Base-by-base conservation (phyloP, 2,888 invertebrate genomes). In the Parnassius mnemosyne region DNA sequence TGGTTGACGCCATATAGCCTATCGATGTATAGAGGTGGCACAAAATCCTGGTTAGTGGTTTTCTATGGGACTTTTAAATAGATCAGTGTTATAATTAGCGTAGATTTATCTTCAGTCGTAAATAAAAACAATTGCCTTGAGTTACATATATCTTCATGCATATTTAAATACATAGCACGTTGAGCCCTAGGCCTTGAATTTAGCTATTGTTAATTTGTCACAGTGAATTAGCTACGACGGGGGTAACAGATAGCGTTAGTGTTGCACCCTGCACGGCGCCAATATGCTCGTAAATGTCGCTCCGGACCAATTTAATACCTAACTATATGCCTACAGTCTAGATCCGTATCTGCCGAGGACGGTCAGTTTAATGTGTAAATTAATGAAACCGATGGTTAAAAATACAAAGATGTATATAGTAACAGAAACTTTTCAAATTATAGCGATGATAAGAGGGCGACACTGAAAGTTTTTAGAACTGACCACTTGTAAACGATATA, bases 201-300 rank as follows among this genome's bases (percentile, higher is more conserved):
- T 86, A 87, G 85, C 81, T 80, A 83, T 83, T 87, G 89, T 89
- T 91, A 90, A 90, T 91, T 90, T 90, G 90, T 89, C 89, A 90
- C 89, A 84, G 87, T 89, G 89, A 90, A 90, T 91, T 90, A 89
- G 90, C 88, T 82, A 83, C 81, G 84, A 84, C 77, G 80, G 81
- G 84, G 85, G 86, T 88, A 88, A 89, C 84, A 85, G 87, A 90
- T 89, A 85, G 89, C 83, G 79, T 79, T 87, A 83, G 87, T 87
- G 89, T 89, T 87, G 90, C 89, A 87, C 89, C 87, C 88, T 83
- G 84, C 78, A 79, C 76, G 77, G 79, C 84, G 85, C 88, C 89
- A 88, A 89, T 91, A 89, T 84, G 86, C 84, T 87, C 88, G 85
- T 89, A 86, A 89, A 84, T 75, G 87, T 89, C 85, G 77, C 75